phyloP scores from a whole-genome alignment of 1,140 invertebrate genomes.

The Chymomyza costata region DNA sequence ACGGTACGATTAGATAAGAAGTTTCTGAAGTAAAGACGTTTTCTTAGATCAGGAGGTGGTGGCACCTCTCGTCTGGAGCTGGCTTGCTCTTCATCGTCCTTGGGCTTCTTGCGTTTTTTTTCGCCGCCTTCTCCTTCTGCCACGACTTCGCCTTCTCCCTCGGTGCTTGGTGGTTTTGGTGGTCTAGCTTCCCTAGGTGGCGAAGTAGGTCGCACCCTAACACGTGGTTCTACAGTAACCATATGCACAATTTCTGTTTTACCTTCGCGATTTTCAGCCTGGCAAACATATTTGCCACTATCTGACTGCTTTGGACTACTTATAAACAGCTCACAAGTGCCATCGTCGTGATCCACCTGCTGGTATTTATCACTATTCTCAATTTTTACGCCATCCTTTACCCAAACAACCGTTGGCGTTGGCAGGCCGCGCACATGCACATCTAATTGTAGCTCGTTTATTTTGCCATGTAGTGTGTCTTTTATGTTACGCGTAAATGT shows the following conservation, averaged over 20 bases:
- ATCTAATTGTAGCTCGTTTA: constrained; percentile 86
- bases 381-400: constrained; percentile 82
- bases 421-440: constrained; percentile 84
- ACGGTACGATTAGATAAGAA: constrained; percentile 82
- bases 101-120: constrained; percentile 41
- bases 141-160: constrained; percentile 20
- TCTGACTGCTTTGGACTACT: constrained; percentile 79
- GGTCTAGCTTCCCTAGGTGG: constrained; percentile 55
- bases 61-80: constrained; percentile 55
- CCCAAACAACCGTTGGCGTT: constrained; percentile 84
- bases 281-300: constrained; percentile 85
- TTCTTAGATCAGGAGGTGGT: constrained; percentile 75
- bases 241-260: constrained; percentile 67
- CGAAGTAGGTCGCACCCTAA: constrained; percentile 43
- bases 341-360: constrained; percentile 78
- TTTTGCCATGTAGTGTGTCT: constrained; percentile 81
- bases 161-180: constrained; percentile 39
- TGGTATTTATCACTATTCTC: constrained; percentile 78
- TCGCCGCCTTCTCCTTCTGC: constrained; percentile 34
- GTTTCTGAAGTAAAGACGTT: constrained; percentile 84
- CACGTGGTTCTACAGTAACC: constrained; percentile 57
- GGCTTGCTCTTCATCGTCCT: constrained; percentile 46
- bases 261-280: constrained; percentile 77
- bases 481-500: constrained; percentile 74
- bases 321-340: constrained; percentile 83